A percentile compares a stretch with the other conserved stretches of the same genome.
phyloP scores from a whole-genome alignment of 1,140 invertebrate genomes.

The Globodera rostochiensis region DNA sequence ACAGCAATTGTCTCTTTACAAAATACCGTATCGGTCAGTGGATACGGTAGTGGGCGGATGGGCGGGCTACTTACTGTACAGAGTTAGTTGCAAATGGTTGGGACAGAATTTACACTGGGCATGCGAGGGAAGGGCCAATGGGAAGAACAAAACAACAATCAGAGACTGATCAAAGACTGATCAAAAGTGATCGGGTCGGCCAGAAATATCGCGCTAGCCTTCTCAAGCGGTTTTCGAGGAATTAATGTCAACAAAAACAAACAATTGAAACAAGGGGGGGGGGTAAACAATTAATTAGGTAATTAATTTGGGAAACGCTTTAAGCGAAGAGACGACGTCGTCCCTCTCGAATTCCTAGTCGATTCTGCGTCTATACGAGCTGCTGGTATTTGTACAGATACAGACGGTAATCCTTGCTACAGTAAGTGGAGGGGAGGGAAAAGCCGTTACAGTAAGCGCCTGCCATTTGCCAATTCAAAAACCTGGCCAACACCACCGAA shows the following conservation, averaged over 20 bases:
- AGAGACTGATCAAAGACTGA: background rate
- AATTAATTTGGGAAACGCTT: background rate
- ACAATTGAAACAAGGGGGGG: background rate
- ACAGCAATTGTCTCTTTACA: background rate
- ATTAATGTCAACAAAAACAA: slow-evolving; percentile 1
- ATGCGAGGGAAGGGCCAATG: background rate
- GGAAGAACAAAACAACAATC: background rate
- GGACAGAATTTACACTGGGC: slow-evolving; percentile 1
- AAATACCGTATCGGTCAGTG: too few species aligned
- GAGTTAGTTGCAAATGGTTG: background rate
- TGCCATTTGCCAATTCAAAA: too few species aligned
- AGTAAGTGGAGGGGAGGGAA: background rate
- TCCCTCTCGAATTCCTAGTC: background rate
- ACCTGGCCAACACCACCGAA: slow-evolving; percentile 85
- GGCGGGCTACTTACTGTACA: background rate
- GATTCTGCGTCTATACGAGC: slow-evolving; percentile 1
- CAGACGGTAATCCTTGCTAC: slow-evolving; percentile 86
- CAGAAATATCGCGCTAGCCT: slow-evolving; percentile 3
- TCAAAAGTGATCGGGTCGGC: background rate
- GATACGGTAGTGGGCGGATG: too few species aligned
- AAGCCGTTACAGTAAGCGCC: background rate
- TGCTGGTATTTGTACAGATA: slow-evolving; percentile 62
- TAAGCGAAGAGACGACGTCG: background rate
- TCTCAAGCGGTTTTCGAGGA: background rate
- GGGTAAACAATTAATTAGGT: background rate